Percentiles rank a stretch among this genome's conserved stretches.
Evolutionary conservation across 2,113 vertebrate genomes (phyloP).

Genomic region (Blennius ocellaris): DNA sequence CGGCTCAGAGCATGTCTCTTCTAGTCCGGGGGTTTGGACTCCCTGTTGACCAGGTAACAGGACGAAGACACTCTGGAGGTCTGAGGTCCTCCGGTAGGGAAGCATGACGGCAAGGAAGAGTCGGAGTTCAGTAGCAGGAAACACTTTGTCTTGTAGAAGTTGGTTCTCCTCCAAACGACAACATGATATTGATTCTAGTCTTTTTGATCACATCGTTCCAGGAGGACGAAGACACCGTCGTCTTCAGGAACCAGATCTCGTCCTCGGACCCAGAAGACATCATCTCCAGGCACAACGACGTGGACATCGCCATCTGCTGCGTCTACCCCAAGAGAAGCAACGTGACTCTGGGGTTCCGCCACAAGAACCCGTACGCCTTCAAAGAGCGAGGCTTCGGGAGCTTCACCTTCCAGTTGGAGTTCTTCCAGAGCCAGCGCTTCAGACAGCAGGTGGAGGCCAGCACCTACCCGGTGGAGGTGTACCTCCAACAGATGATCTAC

Average conservation of each 20-base stretch:
- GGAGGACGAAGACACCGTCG: slow-evolving; percentile 62
- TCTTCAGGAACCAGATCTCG: slow-evolving; percentile 68
- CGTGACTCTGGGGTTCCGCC: slow-evolving; percentile 50
- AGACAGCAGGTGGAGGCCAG: not conserved
- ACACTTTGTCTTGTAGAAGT: no score
- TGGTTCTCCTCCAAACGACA: no score
- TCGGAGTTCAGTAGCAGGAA: no score
- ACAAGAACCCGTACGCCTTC: slow-evolving; percentile 56
- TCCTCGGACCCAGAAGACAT: slow-evolving; percentile 24
- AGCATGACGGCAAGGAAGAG: no score
- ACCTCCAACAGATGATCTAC: slow-evolving; percentile 64
- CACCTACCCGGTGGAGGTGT: slow-evolving; percentile 64
- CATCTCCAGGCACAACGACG: slow-evolving; percentile 57
- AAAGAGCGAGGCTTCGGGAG: slow-evolving; percentile 63
- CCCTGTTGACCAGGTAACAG: no score
- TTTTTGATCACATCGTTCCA: not conserved
- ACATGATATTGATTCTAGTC: no score
- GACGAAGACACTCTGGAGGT: no score
- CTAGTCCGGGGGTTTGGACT: no score
- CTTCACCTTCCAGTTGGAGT: slow-evolving; percentile 66
- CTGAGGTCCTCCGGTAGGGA: no score
- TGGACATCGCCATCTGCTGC: slow-evolving; percentile 65
- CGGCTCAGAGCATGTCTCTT: no score
- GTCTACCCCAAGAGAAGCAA: slow-evolving; percentile 58
- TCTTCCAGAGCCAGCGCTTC: slow-evolving; percentile 31